Conservation (phyloP, 2,888 invertebrate genomes). For the Eremobia ochroleuca region DNA sequence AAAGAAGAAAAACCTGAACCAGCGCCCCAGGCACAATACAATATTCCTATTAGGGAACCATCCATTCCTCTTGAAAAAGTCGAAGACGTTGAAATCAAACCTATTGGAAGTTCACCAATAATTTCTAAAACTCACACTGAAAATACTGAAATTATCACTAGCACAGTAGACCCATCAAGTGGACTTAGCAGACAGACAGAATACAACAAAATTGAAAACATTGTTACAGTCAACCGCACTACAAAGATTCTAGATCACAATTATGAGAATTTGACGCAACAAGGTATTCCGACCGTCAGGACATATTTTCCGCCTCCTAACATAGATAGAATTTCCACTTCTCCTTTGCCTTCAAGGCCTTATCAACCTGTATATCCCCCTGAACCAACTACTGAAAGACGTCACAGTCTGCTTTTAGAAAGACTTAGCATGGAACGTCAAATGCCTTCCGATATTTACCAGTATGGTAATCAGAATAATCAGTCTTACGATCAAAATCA, state of each 20-base stretch:
- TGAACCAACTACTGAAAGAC: slow-evolving; percentile 81
- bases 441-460: slow-evolving; percentile 83
- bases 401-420: slow-evolving; percentile 86
- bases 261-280: slow-evolving; percentile 83
- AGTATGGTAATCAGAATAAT: slow-evolving; percentile 81
- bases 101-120: slow-evolving; percentile 83
- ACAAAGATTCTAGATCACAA: slow-evolving; percentile 85
- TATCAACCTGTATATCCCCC: slow-evolving; percentile 82
- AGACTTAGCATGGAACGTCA: slow-evolving; percentile 87
- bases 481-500: slow-evolving; percentile 80
- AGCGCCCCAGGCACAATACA: slow-evolving; percentile 68
- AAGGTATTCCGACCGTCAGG: slow-evolving; percentile 82
- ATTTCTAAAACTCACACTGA: slow-evolving; percentile 83
- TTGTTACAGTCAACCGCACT: slow-evolving; percentile 86
- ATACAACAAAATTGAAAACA: slow-evolving; percentile 86
- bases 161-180: slow-evolving; percentile 77
- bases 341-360: slow-evolving; percentile 80
- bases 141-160: slow-evolving; percentile 86
- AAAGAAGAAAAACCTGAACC: slow-evolving; percentile 66
- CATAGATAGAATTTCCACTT: slow-evolving; percentile 79
- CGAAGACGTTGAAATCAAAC: slow-evolving; percentile 88
- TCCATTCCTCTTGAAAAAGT: slow-evolving; percentile 87
- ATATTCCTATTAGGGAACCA: slow-evolving; percentile 82
- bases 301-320: slow-evolving; percentile 85
- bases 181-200: slow-evolving; percentile 85